Percentiles rank a stretch among this genome's conserved stretches.
phyloP scores from a whole-genome alignment of 2,888 invertebrate genomes.

The Ferrisia virgata region DNA sequence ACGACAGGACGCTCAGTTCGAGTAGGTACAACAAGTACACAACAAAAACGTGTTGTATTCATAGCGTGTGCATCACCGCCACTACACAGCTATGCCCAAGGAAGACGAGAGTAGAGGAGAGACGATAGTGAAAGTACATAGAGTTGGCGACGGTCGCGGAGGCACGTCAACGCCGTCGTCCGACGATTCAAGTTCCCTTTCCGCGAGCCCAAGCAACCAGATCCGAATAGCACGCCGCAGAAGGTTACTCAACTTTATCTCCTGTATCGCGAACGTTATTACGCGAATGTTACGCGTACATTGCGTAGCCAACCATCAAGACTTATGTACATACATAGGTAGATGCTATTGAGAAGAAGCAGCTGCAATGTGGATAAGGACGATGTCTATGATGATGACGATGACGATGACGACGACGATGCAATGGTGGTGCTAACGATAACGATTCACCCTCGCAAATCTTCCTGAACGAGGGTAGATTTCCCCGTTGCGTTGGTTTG shows the following conservation, averaged over 20 bases:
- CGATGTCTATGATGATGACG: no score
- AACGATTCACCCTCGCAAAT: no score
- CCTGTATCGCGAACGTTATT: conserved; percentile 27
- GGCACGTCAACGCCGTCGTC: conserved; percentile 28
- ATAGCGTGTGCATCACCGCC: background rate
- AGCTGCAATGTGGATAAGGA: background rate
- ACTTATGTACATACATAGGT: background rate
- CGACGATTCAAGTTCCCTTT: conserved; percentile 42
- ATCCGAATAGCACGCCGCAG: conserved; percentile 28
- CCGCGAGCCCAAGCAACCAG: conserved; percentile 41
- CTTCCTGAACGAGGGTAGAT: no score
- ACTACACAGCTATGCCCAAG: background rate
- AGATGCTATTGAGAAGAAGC: background rate
- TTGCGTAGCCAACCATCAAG: background rate
- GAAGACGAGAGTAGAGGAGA: background rate
- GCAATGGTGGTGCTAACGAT: no score
- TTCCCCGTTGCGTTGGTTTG: no score
- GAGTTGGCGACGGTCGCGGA: background rate
- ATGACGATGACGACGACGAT: background rate
- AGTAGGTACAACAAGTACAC: background rate
- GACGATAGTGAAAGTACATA: conserved; percentile 42
- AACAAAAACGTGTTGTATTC: background rate
- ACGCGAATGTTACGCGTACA: conserved; percentile 28
- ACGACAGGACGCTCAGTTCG: background rate
- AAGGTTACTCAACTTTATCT: conserved; percentile 45